phyloP scores from a whole-genome alignment of 2,797 vertebrate species.

The Rhinogobio ventralis region DNA sequence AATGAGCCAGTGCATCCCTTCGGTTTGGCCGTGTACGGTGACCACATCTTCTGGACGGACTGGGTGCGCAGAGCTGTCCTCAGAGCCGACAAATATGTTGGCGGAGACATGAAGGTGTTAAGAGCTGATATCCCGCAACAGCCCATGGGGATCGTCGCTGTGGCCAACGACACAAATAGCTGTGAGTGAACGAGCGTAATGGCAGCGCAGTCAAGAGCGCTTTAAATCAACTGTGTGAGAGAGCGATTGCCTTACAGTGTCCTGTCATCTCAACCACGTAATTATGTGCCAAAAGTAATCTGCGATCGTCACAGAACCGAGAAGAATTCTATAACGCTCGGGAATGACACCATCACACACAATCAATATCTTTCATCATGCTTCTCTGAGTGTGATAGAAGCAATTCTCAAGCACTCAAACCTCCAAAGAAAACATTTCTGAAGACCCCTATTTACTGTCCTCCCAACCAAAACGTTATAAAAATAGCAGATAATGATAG shows the following conservation, averaged over 20 bases:
- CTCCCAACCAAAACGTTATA: background rate
- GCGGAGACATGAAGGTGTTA: constrained; percentile 93
- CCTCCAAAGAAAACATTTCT: background rate
- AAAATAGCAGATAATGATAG: background rate
- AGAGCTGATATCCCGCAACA: constrained; percentile 97
- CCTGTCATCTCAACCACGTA: constrained; percentile 43
- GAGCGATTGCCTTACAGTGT: constrained; percentile 41
- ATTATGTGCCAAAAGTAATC: constrained; percentile 63
- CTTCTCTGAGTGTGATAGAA: constrained; percentile 1
- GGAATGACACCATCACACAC: constrained; percentile 30
- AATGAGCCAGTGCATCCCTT: constrained; percentile 97
- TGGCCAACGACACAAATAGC: constrained; percentile 96
- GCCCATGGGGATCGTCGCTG: constrained; percentile 96
- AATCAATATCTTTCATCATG: constrained; percentile 52
- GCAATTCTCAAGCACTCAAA: constrained; percentile 26
- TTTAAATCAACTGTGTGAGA: constrained; percentile 21
- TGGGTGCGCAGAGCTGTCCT: constrained; percentile 96
- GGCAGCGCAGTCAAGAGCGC: background rate
- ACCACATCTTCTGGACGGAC: constrained; percentile 99
- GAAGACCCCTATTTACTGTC: background rate
- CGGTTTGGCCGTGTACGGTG: constrained; percentile 91
- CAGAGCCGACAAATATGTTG: constrained; percentile 90
- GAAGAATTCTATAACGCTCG: constrained; percentile 32
- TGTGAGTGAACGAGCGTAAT: constrained; percentile 81
- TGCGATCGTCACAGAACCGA: constrained; percentile 39